Percentiles rank a stretch among this genome's conserved stretches.
Evolutionary conservation across 1,140 invertebrate species (phyloP).

Genomic region (Potamilus streckersoni): DNA sequence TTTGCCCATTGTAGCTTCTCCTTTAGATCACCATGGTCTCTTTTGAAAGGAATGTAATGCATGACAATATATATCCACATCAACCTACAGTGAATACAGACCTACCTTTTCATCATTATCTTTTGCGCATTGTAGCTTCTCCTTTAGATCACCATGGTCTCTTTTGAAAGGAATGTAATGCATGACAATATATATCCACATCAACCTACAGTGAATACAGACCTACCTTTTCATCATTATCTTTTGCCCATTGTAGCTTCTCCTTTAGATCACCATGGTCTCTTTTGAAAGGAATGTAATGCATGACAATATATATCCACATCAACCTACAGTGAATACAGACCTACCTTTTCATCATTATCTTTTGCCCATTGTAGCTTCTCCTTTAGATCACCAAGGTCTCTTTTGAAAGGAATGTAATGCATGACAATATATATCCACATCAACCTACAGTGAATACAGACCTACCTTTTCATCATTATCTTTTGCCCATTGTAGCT

Average conservation of each 20-base stretch:
- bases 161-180: slow-evolving; percentile 88
- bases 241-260: slow-evolving; percentile 82
- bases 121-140: slow-evolving; percentile 84
- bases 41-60: slow-evolving; percentile 88
- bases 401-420: slow-evolving; percentile 84
- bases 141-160: slow-evolving; percentile 84
- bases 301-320: slow-evolving; percentile 56
- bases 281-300: slow-evolving; percentile 86
- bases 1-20: slow-evolving; percentile 85
- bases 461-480: slow-evolving; percentile 77
- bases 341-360: too few relatives aligned
- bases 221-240: slow-evolving; percentile 85
- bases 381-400: slow-evolving; percentile 85
- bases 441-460: background rate
- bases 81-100: too few relatives aligned
- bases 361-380: slow-evolving; percentile 83
- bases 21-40: slow-evolving; percentile 84
- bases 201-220: background rate
- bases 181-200: background rate
- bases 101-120: slow-evolving; percentile 84
- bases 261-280: slow-evolving; percentile 86
- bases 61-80: background rate
- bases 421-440: slow-evolving; percentile 69
- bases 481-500: slow-evolving; percentile 82
- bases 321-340: background rate